Percentiles rank a stretch among this genome's conserved stretches.
phyloP scores from a whole-genome alignment of 2,888 invertebrate species.

The Stegophylla sp. region DNA sequence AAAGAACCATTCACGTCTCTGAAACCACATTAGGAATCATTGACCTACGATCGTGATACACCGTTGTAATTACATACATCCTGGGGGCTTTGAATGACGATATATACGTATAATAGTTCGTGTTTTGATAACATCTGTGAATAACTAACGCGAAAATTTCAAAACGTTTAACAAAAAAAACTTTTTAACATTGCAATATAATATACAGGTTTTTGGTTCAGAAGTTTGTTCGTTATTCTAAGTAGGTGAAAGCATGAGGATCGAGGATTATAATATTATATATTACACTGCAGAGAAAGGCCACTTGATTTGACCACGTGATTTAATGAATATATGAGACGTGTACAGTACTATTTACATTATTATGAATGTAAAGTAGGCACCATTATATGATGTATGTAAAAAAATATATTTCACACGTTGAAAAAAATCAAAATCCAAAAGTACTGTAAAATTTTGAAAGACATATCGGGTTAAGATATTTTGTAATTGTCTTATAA shows the following conservation, averaged over 20 bases:
- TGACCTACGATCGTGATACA: slow-evolving; percentile 55
- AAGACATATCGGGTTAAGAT: no score
- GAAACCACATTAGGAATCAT: slow-evolving; percentile 53
- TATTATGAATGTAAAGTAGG: background rate
- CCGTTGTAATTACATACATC: slow-evolving; percentile 55
- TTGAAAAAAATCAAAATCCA: background rate
- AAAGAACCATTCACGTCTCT: slow-evolving; percentile 24
- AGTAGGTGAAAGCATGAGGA: slow-evolving; percentile 52
- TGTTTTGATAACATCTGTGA: slow-evolving; percentile 24
- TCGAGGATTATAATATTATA: no score
- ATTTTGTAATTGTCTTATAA: background rate
- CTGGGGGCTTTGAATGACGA: slow-evolving; percentile 36
- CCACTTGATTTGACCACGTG: slow-evolving; percentile 11
- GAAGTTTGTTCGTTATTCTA: slow-evolving; percentile 24
- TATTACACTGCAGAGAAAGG: slow-evolving; percentile 45
- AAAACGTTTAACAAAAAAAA: slow-evolving; percentile 3
- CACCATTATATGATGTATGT: background rate
- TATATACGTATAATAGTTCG: slow-evolving; percentile 9
- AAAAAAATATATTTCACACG: background rate
- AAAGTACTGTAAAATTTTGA: background rate
- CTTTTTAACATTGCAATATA: slow-evolving; percentile 3
- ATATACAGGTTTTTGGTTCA: slow-evolving; percentile 30
- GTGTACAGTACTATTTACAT: slow-evolving; percentile 21
- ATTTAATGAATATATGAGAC: slow-evolving; percentile 53
- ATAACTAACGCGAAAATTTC: slow-evolving; percentile 16